These are phyloP conservation scores for Passerina amoena DNA, from an alignment of 2,113 vertebrate species.

Conservation along the genomic window DNA sequence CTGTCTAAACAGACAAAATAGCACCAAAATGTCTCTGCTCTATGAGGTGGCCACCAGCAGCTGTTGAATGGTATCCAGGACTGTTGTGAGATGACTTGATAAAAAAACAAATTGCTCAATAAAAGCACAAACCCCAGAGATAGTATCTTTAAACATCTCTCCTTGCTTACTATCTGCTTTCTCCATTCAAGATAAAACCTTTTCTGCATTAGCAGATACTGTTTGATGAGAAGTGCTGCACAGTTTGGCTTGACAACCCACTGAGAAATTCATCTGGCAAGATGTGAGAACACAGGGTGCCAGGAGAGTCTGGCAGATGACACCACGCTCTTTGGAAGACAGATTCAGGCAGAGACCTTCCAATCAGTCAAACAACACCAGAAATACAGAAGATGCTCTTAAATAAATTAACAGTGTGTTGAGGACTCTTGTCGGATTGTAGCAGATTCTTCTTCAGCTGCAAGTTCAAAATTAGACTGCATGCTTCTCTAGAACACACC, in stretches of 20 bases:
- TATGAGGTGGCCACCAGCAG: not conserved
- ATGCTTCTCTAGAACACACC: not conserved
- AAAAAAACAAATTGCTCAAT: not conserved
- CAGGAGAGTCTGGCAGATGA: not conserved
- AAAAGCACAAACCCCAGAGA: not conserved
- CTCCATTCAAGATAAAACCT: not conserved
- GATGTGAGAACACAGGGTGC: not conserved
- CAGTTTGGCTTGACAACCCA: not conserved
- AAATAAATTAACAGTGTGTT: not conserved
- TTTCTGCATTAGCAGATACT: not conserved
- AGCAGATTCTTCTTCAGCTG: not conserved
- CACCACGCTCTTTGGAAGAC: not conserved
- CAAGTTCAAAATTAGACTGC: not conserved
- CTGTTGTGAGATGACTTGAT: not conserved
- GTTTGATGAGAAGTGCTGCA: not conserved
- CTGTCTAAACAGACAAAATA: not conserved
- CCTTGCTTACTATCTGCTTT: not conserved
- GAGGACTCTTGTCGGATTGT: not conserved
- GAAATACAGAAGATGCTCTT: not conserved
- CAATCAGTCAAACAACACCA: not conserved
- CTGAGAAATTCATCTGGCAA: not conserved
- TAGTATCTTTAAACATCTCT: not conserved
- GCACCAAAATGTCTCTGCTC: slow-evolving; percentile 16
- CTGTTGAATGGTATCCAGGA: not conserved
- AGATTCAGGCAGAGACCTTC: not conserved